Conservation (phyloP, 1,140 invertebrate species). For the Drosophila saltans region DNA sequence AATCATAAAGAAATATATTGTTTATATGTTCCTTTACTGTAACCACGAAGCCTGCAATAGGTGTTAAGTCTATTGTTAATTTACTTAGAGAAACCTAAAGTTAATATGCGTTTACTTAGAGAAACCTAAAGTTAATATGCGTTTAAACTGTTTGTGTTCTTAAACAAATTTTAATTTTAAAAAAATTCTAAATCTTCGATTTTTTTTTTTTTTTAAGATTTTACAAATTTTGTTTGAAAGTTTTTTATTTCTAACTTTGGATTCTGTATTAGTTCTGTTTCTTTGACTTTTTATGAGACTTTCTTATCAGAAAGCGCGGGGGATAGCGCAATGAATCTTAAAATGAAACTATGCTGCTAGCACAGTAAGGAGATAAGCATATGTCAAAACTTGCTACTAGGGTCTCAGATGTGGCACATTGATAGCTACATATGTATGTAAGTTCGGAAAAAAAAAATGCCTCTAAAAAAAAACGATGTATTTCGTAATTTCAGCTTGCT, state of each 20-base stretch:
- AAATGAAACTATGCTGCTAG: constrained; percentile 53
- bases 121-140: too few relatives aligned
- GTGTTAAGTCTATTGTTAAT: too few relatives aligned
- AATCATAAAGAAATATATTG: neutral
- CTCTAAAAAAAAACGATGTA: constrained; percentile 31
- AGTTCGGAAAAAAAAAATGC: neutral
- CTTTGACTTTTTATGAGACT: neutral
- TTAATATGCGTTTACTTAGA: too few relatives aligned
- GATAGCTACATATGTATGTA: constrained; percentile 36
- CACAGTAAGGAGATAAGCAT: constrained; percentile 47
- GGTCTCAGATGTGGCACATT: constrained; percentile 40
- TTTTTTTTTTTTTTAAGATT: too few relatives aligned
- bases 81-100: too few relatives aligned
- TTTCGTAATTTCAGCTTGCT: constrained; percentile 61
- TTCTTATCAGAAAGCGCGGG: constrained; percentile 32
- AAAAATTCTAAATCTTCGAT: too few relatives aligned
- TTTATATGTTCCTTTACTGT: neutral
- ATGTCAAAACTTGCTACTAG: constrained; percentile 32
- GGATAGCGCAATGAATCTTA: constrained; percentile 19
- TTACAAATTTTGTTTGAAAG: neutral
- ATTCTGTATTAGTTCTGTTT: constrained; percentile 3
- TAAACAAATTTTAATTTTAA: too few relatives aligned
- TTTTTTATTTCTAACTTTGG: neutral
- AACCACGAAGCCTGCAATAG: too few relatives aligned
- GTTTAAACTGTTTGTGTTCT: too few relatives aligned